These are phyloP conservation scores for Holothuria scabra DNA, from an alignment of 53 echinoderm and acorn worm species.

Conservation along the genomic window DNA sequence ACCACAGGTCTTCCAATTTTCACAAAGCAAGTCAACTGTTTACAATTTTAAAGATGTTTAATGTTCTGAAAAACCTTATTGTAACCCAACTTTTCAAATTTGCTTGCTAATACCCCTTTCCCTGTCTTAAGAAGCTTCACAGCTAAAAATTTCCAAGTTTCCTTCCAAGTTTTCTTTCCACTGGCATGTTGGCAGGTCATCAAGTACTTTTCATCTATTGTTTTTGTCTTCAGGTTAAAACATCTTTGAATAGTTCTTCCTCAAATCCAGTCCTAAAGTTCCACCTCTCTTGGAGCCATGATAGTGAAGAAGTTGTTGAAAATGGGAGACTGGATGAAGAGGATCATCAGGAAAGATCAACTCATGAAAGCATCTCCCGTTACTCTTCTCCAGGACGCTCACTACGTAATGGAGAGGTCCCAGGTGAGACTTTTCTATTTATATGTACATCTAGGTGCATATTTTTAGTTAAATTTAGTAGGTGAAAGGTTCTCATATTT, in stretches of 20 bases:
- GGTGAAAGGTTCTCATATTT: no score
- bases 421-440: background rate
- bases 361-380: constrained; percentile 31
- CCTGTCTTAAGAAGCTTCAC: no score
- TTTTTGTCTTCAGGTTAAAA: constrained; percentile 10
- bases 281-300: constrained; percentile 65
- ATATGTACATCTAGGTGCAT: no score
- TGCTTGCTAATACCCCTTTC: no score
- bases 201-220: background rate
- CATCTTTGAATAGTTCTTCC: constrained; percentile 11
- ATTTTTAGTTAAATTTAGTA: no score
- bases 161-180: no score
- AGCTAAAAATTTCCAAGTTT: no score
- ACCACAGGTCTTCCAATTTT: no score
- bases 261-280: constrained; percentile 71
- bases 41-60: no score
- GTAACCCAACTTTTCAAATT: no score
- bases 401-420: constrained; percentile 32
- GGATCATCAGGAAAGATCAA: constrained; percentile 35
- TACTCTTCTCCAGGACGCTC: constrained; percentile 22
- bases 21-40: no score
- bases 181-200: background rate
- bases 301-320: constrained; percentile 30
- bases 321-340: constrained; percentile 20
- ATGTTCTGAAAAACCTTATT: no score